phyloP scores from a whole-genome alignment of 2,797 vertebrate species.

The Amniataba percoides region DNA sequence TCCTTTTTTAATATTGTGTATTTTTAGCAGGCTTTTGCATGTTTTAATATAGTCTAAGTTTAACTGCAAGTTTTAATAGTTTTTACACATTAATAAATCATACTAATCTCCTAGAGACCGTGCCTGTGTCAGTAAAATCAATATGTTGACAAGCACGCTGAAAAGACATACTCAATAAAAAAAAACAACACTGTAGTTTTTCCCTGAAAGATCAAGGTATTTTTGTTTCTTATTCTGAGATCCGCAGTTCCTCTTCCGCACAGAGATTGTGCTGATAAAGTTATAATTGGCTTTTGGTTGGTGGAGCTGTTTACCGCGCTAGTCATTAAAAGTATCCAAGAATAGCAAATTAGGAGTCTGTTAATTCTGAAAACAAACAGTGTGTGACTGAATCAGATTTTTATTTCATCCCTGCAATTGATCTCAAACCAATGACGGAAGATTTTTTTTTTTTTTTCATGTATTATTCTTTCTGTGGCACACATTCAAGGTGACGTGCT shows the following conservation, averaged over 20 bases:
- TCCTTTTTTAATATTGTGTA: conserved; percentile 7
- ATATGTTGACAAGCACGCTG: conserved; percentile 78
- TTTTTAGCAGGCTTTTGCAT: conserved; percentile 50
- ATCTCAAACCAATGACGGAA: conserved; percentile 78
- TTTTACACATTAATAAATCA: conserved; percentile 68
- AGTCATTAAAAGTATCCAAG: conserved; percentile 88
- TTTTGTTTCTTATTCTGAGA: conserved; percentile 73
- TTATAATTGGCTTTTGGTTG: conserved; percentile 87
- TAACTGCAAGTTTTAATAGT: conserved; percentile 65
- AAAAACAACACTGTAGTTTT: conserved; percentile 55
- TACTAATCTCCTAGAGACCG: conserved; percentile 67
- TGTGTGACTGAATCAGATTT: conserved; percentile 69
- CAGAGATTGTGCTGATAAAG: conserved; percentile 78
- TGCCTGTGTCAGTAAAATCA: conserved; percentile 77
- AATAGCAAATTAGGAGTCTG: conserved; percentile 87
- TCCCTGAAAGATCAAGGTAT: conserved; percentile 82
- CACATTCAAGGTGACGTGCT: conserved; percentile 80
- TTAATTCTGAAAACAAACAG: conserved; percentile 85
- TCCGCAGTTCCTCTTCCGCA: conserved; percentile 66
- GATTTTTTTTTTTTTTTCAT: conserved; percentile 69
- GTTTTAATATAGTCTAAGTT: conserved; percentile 55
- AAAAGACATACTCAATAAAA: conserved; percentile 70
- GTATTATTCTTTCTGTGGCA: conserved; percentile 85
- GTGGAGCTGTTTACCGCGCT: conserved; percentile 81
- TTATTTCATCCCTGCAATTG: conserved; percentile 78